Evolutionary conservation across 1,140 invertebrate species (phyloP), one percentile per base, ranked within the genome.

Genomic region (Leptestheria dahalacensis): DNA sequence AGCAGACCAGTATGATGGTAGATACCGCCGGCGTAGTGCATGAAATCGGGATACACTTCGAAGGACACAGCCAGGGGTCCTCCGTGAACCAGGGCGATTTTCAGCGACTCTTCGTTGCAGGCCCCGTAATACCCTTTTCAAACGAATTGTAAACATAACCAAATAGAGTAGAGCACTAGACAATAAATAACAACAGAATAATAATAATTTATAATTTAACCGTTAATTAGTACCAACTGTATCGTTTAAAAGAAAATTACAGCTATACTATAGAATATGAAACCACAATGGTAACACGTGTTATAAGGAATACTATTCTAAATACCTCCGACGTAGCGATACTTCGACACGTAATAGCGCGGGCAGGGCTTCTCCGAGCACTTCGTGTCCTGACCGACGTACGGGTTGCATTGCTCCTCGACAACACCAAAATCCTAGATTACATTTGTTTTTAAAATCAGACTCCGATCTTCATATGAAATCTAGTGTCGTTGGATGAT

Each of bases 21-120:
- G 60, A 71, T 69, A 25, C 78, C 78, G 20, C 71, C 63, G 33
- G 67, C 66, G 62, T 77, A 77, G 48, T 62, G 48, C 50, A 67
- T 29, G 59, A 79, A 78, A 63, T 75, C 73, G 10, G 59, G 52
- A 55, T 72, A 72, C 11, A 79, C 77, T 62, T 75, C 68, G 66
- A 79, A 78, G 2, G 71, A 70, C 1, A 79, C 73, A 3, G 75
- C 70, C 3, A 80, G 62, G 4, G 79, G 79, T 15, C 79, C 77
- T 59, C 74, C 72, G 15, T 74, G 65, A 3, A 75, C 71, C 25
- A 79, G 61, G 28, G 71, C 70, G 20, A 73, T 56, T 62, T 67
- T 72, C 77, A 79, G 78, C 15, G 71, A 48, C 26, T 71, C 69
- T 66, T 79, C 77, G 65, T 78, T 79, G 65, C 75, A 78, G 6